Evolutionary conservation across 2,113 vertebrate genomes (phyloP), one percentile per base, ranked within the genome.

Genomic region (Chaetorhynchus papuensis): DNA sequence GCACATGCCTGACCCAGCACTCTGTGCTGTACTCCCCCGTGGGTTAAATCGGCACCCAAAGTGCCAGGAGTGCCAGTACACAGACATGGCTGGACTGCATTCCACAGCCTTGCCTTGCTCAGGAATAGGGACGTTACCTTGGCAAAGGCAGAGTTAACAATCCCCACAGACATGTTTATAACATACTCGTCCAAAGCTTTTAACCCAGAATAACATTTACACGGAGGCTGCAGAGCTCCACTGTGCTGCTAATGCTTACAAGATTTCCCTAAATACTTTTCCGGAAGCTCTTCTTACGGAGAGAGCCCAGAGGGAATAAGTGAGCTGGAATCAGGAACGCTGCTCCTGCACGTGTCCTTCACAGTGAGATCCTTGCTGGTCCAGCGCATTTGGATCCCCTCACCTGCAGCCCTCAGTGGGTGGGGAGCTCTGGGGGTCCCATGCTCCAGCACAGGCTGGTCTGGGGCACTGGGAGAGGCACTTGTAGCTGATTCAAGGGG

Each of bases 121-220:
- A 5, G 72, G 28, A 50, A 22, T 4, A 37, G 11, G 30, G 77
- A 44, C 2, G 1, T 42, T 52, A 17, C 54, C 89, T 63, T 39
- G 71, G 90, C 75, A 72, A 26, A 70, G 79, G 60, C 52, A 90
- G 84, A 63, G 87, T 97, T 93, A 95, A 93, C 81, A 79, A 57
- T 91, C 80, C 85, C 80, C 63, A 31, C 37, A 83, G 76, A 86
- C 42, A 0, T 93, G 89, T 93, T 96, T 93, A 71, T 90, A 95
- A 86, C 87, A 65, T 37, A n/a, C 71, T 90, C 37, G 23, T 88
- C 92, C 87, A 91, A 94, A 96, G 93, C 90, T 96, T 97, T 95
- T 91, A 95, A 96, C 91, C 89, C 85, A 94, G 93, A 89, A 77
- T 87, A 95, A 88, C 91, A 76, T 94, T 94, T 96, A 89, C 79